Percentiles rank a stretch among this genome's conserved stretches.
Evolutionary conservation across 1,140 invertebrate genomes (phyloP).

Genomic region (Leptestheria dahalacensis): DNA sequence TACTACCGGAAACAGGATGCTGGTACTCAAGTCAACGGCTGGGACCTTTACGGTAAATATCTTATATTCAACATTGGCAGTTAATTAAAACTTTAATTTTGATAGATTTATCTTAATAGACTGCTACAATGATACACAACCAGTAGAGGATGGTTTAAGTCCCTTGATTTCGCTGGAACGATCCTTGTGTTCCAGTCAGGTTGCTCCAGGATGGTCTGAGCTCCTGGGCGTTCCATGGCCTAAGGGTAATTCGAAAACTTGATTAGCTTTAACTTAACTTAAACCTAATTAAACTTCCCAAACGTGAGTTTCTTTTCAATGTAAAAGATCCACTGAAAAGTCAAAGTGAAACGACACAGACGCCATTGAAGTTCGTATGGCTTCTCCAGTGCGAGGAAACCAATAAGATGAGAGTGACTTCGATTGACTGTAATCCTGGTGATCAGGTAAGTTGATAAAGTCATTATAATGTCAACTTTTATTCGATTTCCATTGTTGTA

Average conservation of each 20-base stretch:
- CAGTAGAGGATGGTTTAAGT: neutral
- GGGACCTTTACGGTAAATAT: constrained; percentile 1
- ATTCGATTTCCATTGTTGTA: neutral
- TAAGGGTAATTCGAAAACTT: neutral
- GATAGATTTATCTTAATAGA: neutral
- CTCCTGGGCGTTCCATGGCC: constrained; percentile 1
- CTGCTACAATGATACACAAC: neutral
- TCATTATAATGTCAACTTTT: neutral
- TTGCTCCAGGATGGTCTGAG: constrained; percentile 2
- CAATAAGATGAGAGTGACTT: neutral
- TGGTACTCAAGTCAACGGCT: neutral
- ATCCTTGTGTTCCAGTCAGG: constrained; percentile 1
- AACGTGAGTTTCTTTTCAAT: no score
- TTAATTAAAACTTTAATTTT: neutral
- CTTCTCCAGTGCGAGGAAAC: neutral
- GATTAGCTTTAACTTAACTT: neutral
- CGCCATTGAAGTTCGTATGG: neutral
- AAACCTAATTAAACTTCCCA: neutral
- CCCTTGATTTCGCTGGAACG: neutral
- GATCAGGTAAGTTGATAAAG: neutral
- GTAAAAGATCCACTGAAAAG: neutral
- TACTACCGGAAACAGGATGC: no score
- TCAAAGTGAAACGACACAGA: neutral
- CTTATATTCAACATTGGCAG: neutral
- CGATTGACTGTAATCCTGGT: neutral